Base-by-base conservation (phyloP, 2,797 vertebrate genomes). In the Gallirallus australis region DNA sequence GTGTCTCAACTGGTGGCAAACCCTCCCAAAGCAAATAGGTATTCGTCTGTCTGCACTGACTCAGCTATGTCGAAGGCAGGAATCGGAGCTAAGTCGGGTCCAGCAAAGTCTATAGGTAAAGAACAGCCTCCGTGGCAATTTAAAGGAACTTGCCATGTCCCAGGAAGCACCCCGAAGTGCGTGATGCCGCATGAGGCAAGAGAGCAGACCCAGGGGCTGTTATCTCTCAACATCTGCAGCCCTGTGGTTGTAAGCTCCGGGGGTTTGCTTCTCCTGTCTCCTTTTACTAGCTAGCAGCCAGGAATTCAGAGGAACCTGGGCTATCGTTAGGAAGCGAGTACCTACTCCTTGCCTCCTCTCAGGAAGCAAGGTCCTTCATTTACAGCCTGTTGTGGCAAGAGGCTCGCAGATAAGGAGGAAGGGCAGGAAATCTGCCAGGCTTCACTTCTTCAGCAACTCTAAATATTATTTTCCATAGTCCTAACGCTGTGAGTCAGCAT, bases 401-500 rank as follows among this genome's bases (percentile, higher is more conserved):
- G 92, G 86, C 78, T 93, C 28, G 27, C 12, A 75, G 93, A 94
- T 93, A 94, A 94, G 86, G 59, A 90, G 45, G 52, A 90, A 86
- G 78, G 86, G 81, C 95, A 91, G 94, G 81, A 93, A 95, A 87
- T 37, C 54, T 92, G 78, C 81, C 4, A 7, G 52, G 60, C 71
- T 91, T 89, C 72, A 18, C 75, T 94, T 90, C 94, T 94, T 89
- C 59, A 93, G 54, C 73, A 93, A 56, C 72, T 86, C 78, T 19
- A 75, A 89, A 56, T 89, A n/a, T 91, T 89, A n/a, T 91, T 96
- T 95, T 90, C 78, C 57, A 7, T 39, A 64, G 60, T 73, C 75
- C 54, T 69, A 39, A 80, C 52, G 42, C 86, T 68, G 73, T 96
- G 94, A 95, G 95, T 97, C 96, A 96, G 95, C 95, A 96, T 64